Conservation (phyloP, 2,888 invertebrate genomes). For the Deilephila elpenor region DNA sequence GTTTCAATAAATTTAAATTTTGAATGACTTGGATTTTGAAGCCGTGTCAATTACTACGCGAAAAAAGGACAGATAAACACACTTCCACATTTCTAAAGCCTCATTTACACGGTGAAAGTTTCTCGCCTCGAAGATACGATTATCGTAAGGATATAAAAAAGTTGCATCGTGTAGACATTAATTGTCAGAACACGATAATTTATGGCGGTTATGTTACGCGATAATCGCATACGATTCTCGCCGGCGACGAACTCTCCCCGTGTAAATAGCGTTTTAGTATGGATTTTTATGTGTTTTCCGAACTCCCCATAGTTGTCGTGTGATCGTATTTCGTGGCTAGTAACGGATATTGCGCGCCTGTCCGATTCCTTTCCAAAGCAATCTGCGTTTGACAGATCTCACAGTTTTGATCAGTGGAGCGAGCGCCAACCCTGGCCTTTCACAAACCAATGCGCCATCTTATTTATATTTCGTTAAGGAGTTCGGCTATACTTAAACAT, state of each 20-base stretch:
- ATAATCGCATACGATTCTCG: no score
- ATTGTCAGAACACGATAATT: no score
- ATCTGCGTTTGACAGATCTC: constrained; percentile 73
- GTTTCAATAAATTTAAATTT: no score
- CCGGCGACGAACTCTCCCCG: no score
- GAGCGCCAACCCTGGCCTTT: constrained; percentile 55
- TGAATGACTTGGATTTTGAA: no score
- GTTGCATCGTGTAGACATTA: no score
- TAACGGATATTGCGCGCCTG: constrained; percentile 61
- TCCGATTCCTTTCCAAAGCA: constrained; percentile 64
- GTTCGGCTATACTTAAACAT: constrained; percentile 27
- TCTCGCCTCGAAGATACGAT: no score
- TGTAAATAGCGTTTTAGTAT: not conserved
- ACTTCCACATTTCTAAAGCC: not conserved
- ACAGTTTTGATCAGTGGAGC: constrained; percentile 68
- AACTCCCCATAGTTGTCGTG: constrained; percentile 37
- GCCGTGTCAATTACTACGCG: no score
- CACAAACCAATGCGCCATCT: constrained; percentile 48
- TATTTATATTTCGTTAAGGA: constrained; percentile 50
- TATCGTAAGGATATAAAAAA: no score
- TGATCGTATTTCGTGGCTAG: constrained; percentile 53
- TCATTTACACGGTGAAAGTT: no score
- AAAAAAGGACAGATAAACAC: not conserved
- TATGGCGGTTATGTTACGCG: no score
- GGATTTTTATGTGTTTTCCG: constrained; percentile 1